A percentile compares a stretch with the other conserved stretches of the same genome.
phyloP scores from a whole-genome alignment of 2,113 vertebrate genomes.

The Nesogale talazaci region DNA sequence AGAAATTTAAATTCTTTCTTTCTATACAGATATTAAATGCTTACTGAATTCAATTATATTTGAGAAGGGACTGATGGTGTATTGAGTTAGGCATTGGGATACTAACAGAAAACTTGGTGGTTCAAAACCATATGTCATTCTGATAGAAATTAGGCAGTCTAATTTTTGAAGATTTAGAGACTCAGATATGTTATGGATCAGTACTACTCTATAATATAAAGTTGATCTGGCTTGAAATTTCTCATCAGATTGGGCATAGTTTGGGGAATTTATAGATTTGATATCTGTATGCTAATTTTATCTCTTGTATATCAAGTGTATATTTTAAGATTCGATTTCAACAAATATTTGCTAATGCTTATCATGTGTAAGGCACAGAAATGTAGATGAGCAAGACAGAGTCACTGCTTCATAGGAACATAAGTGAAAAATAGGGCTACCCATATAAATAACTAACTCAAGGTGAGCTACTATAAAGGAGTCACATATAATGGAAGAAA shows the following conservation, averaged over 20 bases:
- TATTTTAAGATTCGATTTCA: not conserved
- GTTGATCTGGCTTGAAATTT: too few species aligned
- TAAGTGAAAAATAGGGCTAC: not conserved
- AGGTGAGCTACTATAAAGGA: not conserved
- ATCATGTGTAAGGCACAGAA: not conserved
- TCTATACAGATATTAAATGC: not conserved
- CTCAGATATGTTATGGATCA: too few species aligned
- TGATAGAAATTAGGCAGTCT: too few species aligned
- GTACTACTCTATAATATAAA: too few species aligned
- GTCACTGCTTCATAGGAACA: not conserved
- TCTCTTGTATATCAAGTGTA: not conserved
- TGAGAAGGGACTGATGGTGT: too few species aligned
- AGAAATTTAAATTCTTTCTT: not conserved
- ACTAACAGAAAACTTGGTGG: too few species aligned
- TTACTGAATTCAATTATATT: too few species aligned
- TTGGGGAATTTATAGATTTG: not conserved
- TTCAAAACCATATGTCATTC: too few species aligned
- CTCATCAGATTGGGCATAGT: too few species aligned
- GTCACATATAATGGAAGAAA: not conserved
- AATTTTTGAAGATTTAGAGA: too few species aligned
- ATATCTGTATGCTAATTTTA: not conserved
- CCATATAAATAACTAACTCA: constrained; percentile 26
- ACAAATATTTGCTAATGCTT: not conserved
- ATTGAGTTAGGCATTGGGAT: too few species aligned
- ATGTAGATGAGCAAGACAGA: not conserved